Evolutionary conservation across 2,113 vertebrate genomes (phyloP).

Genomic region (Lonchura striata): DNA sequence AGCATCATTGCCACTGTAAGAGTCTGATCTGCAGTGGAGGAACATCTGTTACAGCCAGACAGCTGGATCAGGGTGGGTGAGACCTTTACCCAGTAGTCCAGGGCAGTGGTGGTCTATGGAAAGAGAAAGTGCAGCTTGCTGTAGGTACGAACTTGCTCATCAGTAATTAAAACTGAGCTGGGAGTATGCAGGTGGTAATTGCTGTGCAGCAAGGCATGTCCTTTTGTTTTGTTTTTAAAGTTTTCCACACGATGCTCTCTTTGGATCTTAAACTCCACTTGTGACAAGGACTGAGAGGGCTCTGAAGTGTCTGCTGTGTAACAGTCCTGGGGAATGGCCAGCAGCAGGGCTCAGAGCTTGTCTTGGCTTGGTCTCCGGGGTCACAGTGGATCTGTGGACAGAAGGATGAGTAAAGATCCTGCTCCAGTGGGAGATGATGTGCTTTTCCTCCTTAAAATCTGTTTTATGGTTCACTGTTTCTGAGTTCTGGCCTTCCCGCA

Average conservation of each 20-base stretch:
- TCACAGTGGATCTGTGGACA: neutral
- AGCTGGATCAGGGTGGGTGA: neutral
- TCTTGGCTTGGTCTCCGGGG: neutral
- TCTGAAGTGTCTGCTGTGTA: neutral
- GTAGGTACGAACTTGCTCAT: neutral
- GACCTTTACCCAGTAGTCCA: neutral
- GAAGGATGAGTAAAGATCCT: neutral
- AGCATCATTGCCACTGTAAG: neutral
- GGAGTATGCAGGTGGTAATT: accelerated
- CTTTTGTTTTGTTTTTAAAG: neutral
- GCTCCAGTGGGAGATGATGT: neutral
- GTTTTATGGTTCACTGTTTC: neutral
- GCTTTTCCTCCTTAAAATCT: neutral
- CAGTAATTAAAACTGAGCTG: neutral
- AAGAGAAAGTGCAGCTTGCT: neutral
- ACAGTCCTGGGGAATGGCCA: neutral
- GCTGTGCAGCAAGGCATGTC: neutral
- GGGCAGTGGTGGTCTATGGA: neutral
- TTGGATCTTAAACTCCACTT: neutral
- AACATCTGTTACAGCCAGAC: neutral
- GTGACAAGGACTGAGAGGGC: neutral
- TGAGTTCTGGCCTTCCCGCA: neutral
- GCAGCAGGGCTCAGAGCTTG: neutral
- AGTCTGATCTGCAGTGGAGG: neutral
- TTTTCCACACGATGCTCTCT: accelerated